A percentile compares a stretch with the other conserved stretches of the same genome.
Conservation (phyloP, 2,113 vertebrate species). For the Lamprotornis superbus region DNA sequence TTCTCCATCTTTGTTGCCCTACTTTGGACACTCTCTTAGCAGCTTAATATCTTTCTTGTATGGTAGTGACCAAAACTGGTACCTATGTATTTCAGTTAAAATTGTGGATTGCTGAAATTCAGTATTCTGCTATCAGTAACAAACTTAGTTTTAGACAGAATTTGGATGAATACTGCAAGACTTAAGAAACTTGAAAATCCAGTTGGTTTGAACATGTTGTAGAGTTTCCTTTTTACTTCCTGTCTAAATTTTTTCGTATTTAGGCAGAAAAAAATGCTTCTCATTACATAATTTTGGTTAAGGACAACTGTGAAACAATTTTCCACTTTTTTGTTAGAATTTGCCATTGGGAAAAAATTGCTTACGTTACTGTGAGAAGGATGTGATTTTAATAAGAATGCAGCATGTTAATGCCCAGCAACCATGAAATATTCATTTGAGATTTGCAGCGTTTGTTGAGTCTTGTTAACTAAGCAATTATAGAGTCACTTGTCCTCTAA, state of each 20-base stretch:
- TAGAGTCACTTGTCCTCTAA: background rate
- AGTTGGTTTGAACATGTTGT: background rate
- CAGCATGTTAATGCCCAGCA: background rate
- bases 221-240: background rate
- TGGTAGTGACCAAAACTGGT: background rate
- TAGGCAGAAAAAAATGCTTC: background rate
- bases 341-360: background rate
- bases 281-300: background rate
- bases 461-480: background rate
- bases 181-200: background rate
- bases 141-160: background rate
- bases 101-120: background rate
- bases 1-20: background rate
- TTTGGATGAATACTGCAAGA: background rate
- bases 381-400: background rate
- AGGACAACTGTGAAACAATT: background rate
- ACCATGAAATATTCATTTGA: background rate
- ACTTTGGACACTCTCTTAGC: background rate
- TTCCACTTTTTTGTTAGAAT: background rate
- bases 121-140: background rate
- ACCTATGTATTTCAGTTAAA: background rate
- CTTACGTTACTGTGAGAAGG: background rate
- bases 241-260: background rate
- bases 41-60: background rate
- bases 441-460: background rate